Evolutionary conservation across 2,797 vertebrate species (phyloP).

Genomic region (Sparidentex hasta): DNA sequence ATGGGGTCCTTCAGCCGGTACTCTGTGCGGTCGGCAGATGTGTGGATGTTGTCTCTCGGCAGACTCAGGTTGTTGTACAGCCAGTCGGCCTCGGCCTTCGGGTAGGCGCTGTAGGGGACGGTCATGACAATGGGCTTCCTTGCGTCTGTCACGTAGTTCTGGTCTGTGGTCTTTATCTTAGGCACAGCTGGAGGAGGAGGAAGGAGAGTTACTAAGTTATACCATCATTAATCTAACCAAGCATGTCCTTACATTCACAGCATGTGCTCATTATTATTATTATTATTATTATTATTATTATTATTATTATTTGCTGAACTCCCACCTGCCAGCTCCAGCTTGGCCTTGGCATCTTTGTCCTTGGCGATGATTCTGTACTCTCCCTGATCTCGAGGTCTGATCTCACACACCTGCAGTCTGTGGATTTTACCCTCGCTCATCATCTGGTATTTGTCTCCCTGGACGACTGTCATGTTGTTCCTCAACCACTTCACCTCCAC

Average conservation of each 20-base stretch:
- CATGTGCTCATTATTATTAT: no score
- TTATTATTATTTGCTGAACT: neutral
- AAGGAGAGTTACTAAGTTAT: neutral
- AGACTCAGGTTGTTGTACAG: constrained; percentile 87
- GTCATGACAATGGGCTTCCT: constrained; percentile 94
- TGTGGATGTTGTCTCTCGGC: constrained; percentile 89
- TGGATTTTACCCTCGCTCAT: constrained; percentile 98
- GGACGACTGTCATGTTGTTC: constrained; percentile 97
- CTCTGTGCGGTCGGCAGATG: constrained; percentile 90
- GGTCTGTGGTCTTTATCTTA: constrained; percentile 94
- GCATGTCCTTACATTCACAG: no score
- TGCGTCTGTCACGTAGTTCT: constrained; percentile 93
- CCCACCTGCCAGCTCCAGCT: constrained; percentile 96
- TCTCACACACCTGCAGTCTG: constrained; percentile 95
- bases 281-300: no score
- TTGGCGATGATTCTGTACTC: constrained; percentile 97
- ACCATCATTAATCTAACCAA: neutral
- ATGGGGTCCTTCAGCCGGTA: constrained; percentile 92
- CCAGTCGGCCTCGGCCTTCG: constrained; percentile 95
- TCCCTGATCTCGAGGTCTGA: constrained; percentile 95
- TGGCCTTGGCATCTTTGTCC: constrained; percentile 97
- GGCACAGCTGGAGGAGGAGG: constrained; percentile 87
- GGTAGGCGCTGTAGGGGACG: constrained; percentile 96
- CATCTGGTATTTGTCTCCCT: constrained; percentile 99
- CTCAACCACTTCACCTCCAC: constrained; percentile 97